Evolutionary conservation across 2,113 vertebrate genomes (phyloP), one percentile per base, ranked within the genome.

Genomic region (Marmota monax): DNA sequence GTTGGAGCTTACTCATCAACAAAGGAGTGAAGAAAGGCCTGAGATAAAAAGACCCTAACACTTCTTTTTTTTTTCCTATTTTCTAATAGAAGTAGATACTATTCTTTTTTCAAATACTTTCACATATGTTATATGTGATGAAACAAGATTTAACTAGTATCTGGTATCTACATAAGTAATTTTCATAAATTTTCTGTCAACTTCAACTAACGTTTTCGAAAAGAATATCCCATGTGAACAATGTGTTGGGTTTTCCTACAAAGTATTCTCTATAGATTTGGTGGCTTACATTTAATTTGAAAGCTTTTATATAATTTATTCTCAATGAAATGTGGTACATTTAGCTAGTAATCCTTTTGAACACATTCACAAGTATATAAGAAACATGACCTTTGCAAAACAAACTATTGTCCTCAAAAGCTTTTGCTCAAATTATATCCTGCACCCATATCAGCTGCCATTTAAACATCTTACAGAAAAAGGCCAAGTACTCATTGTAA

Each of bases 311-410:
- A 51, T 96, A 97, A 98, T 93, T 92, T 97, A 94, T 90, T 76
- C 72, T 96, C 70, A 98, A 94, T 97, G 88, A 97, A 98, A 98
- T 82, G 70, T 88, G 87, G 90, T 92, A 95, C 97, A 97, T 95
- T 98, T 98, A 82, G 74, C 84, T 97, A 92, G 94, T 92, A 92
- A 98, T 95, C 95, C 96, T 97, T 97, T 96, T 95, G 23, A 97
- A 88, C 84, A 88, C 96, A 98, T 97, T 98, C 42, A 93, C 91
- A 96, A 96, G 83, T 92, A 92, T 96, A 92, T 92, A 98, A 86
- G 37, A 95, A 98, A 96, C 84, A 76, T 98, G 97, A 98, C 97
- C 97, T 99, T 98, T 99, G 93, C 87, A 97, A 93, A 97, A 85
- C 97, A 97, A 80, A 97, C 85, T 84, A 97, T 97, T 97, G 92